These are phyloP conservation scores for Heloderma charlesbogerti DNA, from an alignment of 2,113 vertebrate genomes.

Conservation along the genomic window DNA sequence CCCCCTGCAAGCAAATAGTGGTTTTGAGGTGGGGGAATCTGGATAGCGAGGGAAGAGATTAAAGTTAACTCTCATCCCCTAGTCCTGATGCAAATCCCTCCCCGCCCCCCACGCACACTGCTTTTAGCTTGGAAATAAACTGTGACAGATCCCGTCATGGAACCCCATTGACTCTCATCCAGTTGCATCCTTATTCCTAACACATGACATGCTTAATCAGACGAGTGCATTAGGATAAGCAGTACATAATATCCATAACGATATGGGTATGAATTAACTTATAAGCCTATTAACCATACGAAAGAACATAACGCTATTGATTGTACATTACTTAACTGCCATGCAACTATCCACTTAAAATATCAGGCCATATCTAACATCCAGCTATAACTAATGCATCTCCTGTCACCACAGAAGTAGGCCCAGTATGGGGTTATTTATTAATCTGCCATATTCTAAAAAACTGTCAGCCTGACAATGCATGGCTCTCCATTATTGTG, in stretches of 20 bases:
- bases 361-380: not conserved
- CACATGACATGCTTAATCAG: not conserved
- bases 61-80: not conserved
- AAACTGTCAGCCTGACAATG: not conserved
- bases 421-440: not conserved
- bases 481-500: not conserved
- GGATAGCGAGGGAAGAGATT: not conserved
- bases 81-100: not conserved
- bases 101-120: not conserved
- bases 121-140: not conserved
- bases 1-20: not conserved
- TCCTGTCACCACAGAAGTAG: not conserved
- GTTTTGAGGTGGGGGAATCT: not conserved
- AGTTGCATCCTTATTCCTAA: not conserved
- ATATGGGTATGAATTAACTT: not conserved
- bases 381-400: not conserved
- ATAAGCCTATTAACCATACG: conserved; percentile 15
- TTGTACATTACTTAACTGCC: conserved; percentile 7
- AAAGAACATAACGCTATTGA: conserved; percentile 9
- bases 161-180: not conserved
- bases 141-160: no score
- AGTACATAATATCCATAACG: not conserved
- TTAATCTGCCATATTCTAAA: not conserved
- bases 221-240: conserved; percentile 4
- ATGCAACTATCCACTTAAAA: not conserved